A percentile compares a stretch with the other conserved stretches of the same genome.
Evolutionary conservation across 1,140 invertebrate species (phyloP).

Genomic region (Coptotermes formosanus): DNA sequence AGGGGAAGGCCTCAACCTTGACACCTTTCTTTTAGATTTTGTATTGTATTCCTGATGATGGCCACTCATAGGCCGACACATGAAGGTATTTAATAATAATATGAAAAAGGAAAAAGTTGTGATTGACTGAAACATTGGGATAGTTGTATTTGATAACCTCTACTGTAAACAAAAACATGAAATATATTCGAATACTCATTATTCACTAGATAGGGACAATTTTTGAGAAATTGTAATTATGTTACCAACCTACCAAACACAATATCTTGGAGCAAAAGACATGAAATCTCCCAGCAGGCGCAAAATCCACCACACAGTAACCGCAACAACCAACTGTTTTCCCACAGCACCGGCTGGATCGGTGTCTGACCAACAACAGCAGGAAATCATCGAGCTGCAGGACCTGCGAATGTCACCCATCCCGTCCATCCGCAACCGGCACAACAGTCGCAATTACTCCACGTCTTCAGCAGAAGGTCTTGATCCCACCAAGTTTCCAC

Average conservation of each 20-base stretch:
- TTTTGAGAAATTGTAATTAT: too few relatives aligned
- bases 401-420: constrained; percentile 80
- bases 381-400: constrained; percentile 76
- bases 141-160: too few relatives aligned
- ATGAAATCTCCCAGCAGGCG: not conserved
- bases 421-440: constrained; percentile 70
- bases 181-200: too few relatives aligned
- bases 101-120: too few relatives aligned
- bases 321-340: not conserved
- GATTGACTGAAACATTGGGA: too few relatives aligned
- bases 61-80: too few relatives aligned
- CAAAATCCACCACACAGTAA: not conserved
- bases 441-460: constrained; percentile 45
- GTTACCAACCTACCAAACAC: not conserved
- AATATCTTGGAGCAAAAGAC: not conserved
- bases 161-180: too few relatives aligned
- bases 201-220: too few relatives aligned
- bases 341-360: not conserved
- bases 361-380: constrained; percentile 45
- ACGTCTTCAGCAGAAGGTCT: constrained; percentile 40
- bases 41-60: too few relatives aligned
- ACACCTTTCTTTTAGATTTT: too few relatives aligned
- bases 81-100: too few relatives aligned
- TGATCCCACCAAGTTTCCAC: constrained; percentile 72
- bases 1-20: too few relatives aligned